Evolutionary conservation across 1,140 invertebrate genomes (phyloP).

Genomic region (Brachionus paranguensis): DNA sequence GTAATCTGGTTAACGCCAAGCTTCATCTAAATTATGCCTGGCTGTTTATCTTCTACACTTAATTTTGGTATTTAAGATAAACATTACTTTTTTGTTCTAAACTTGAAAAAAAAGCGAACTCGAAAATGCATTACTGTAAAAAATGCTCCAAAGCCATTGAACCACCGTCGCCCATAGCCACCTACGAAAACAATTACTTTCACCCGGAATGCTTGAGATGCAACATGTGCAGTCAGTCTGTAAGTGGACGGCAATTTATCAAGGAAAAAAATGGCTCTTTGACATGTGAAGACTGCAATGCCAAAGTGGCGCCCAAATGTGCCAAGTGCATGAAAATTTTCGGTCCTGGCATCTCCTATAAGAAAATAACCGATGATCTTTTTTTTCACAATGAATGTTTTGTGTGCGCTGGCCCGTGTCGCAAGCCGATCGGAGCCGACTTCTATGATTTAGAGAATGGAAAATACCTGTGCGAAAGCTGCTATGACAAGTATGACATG

Average conservation of each 20-base stretch:
- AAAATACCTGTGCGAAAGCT: background rate
- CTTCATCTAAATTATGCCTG: background rate
- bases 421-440: background rate
- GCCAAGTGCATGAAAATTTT: background rate
- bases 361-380: background rate
- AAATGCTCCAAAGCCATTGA: background rate
- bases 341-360: background rate
- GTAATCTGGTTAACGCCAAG: background rate
- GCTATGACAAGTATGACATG: slow-evolving; percentile 30
- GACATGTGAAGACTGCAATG: slow-evolving; percentile 31
- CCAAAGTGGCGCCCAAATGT: slow-evolving; percentile 5
- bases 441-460: slow-evolving; percentile 38
- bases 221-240: background rate
- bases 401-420: slow-evolving; percentile 24
- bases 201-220: slow-evolving; percentile 28
- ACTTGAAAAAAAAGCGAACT: background rate
- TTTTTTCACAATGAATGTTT: slow-evolving; percentile 36
- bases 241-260: slow-evolving; percentile 26
- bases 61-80: slow-evolving; percentile 15
- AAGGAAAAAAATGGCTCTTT: slow-evolving; percentile 39
- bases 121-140: slow-evolving; percentile 27
- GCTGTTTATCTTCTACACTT: background rate
- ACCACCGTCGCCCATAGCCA: slow-evolving; percentile 27
- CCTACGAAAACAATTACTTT: slow-evolving; percentile 25
- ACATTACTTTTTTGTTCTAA: background rate